Percentiles rank a stretch among this genome's conserved stretches.
These are phyloP conservation scores for Hypomesus transpacificus DNA, from an alignment of 2,113 vertebrate species.

Conservation along the genomic window DNA sequence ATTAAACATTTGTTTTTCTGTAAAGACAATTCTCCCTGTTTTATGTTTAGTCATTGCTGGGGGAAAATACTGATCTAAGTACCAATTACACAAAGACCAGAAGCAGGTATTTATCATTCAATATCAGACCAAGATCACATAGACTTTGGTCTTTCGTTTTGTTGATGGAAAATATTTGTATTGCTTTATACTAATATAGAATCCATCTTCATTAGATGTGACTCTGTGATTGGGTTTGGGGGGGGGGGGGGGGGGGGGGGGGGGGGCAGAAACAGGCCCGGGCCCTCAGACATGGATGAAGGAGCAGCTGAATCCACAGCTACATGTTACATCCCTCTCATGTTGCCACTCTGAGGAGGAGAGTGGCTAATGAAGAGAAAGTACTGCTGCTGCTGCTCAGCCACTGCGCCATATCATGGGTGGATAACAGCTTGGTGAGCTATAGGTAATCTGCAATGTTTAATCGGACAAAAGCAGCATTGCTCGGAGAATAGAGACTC, in stretches of 20 bases:
- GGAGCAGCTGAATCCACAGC: slow-evolving; percentile 22
- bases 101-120: no score
- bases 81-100: no score
- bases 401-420: slow-evolving; percentile 11
- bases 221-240: background rate
- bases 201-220: slow-evolving; percentile 3
- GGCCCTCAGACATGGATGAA: slow-evolving; percentile 25
- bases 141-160: no score
- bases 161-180: slow-evolving; percentile 9
- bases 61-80: no score
- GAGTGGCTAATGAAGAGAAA: slow-evolving; percentile 6
- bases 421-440: slow-evolving; percentile 5
- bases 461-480: slow-evolving; percentile 1
- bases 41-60: no score
- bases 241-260: background rate
- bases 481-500: slow-evolving; percentile 4
- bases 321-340: slow-evolving; percentile 23
- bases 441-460: slow-evolving; percentile 2
- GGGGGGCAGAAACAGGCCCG: background rate
- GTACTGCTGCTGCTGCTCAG: background rate
- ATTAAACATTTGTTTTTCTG: no score
- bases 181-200: slow-evolving; percentile 8
- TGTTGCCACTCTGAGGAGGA: background rate
- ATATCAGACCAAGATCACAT: no score
- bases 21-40: no score